Base-by-base conservation (phyloP, 2,797 vertebrate species). In the Tarsius wallacei region DNA sequence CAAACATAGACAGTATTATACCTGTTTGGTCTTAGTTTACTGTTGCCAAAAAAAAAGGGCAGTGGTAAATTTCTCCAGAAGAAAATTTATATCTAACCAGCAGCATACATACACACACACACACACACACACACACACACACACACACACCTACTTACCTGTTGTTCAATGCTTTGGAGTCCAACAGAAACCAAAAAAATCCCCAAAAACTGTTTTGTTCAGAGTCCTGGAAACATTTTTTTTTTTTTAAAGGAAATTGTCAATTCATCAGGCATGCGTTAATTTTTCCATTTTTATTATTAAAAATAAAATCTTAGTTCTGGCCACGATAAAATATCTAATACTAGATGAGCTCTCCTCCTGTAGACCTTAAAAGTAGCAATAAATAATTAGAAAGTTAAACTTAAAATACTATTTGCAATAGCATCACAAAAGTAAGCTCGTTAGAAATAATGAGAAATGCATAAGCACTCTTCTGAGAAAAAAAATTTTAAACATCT, bases 241-340 rank as follows among this genome's bases (percentile, higher is more conserved):
- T 57, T 94, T 85, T 81, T 49, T 66, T 94, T 76, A 71, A 93
- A 90, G 70, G 91, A 94, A 96, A 93, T 68, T 59, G 21, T n/a
- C 15, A 92, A 63, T 70, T 87, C 6, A 33, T 83, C 10, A 90
- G 33, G 19, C 77, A 55, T 61, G 31, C 4, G 76, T 86, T 49
- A 42, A 51, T 28, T 61, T 89, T 93, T 26, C 31, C 28, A 2
- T 22, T 21, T 31, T 87, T n/a, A 64, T 64, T 91, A 78, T 78
- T 87, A 84, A 97, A 93, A 94, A 86, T n/a, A 84, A 91, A 90
- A 82, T 71, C 51, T 85, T 77, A 28, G 22, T 82, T 88, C 55
- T 91, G 33, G 26, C 31, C 89, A 74, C 47, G 26, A 47, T 47
- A 68, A 9, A 80, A 22, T 91, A 87, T 16, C 19, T 71, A 42